phyloP scores from a whole-genome alignment of 2,797 vertebrate species.

The Pipistrellus nathusii region DNA sequence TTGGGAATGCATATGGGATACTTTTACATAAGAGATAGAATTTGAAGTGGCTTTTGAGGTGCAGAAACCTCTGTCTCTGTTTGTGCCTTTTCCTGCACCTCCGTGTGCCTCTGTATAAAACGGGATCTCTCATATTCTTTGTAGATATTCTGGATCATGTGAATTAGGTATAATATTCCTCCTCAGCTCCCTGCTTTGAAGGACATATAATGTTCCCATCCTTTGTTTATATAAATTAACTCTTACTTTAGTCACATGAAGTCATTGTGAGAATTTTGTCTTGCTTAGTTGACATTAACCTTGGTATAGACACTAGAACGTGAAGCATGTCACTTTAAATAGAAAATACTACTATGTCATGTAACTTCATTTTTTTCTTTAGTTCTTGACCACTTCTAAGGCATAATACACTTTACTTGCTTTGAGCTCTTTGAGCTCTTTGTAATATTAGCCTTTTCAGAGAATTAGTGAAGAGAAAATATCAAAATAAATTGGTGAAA shows the following conservation, averaged over 20 bases:
- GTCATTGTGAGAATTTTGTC: conserved; percentile 17
- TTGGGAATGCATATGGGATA: conserved; percentile 2
- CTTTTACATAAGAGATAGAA: conserved; percentile 4
- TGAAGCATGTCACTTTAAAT: background rate
- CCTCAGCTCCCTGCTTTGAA: background rate
- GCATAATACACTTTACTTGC: background rate
- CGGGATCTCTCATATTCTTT: background rate
- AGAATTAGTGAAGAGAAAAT: conserved; percentile 16
- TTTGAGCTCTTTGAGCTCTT: conserved; percentile 31
- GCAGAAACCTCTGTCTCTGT: background rate
- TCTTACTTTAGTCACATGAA: conserved; percentile 24
- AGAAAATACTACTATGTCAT: background rate
- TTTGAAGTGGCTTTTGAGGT: background rate
- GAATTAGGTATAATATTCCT: background rate
- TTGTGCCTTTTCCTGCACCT: background rate
- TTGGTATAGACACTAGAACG: background rate
- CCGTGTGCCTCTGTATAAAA: background rate
- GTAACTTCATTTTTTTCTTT: conserved; percentile 18
- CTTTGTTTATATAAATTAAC: background rate
- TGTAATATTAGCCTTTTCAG: background rate
- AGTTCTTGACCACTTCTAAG: background rate
- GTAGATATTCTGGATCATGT: background rate
- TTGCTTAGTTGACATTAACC: conserved; percentile 14
- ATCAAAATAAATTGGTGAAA: background rate
- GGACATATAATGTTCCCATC: background rate